These are phyloP conservation scores for Trachelus iudaicus DNA, from an alignment of 2,888 invertebrate species.

Conservation along the genomic window DNA sequence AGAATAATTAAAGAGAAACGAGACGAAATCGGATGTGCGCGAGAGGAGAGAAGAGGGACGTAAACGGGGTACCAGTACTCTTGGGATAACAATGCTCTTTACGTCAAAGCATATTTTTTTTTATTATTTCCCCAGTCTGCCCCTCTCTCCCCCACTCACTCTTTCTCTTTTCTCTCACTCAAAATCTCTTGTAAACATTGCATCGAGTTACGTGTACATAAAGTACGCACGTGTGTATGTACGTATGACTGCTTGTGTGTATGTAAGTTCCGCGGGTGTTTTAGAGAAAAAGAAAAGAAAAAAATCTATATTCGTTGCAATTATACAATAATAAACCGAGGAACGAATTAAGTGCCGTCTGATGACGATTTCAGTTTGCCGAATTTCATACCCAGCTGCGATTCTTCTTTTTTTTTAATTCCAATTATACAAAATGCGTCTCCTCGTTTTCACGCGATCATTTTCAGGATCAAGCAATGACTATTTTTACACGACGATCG, in stretches of 20 bases:
- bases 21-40: neutral
- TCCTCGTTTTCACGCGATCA: too few species aligned
- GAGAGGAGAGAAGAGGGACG: neutral
- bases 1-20: neutral
- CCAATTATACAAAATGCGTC: neutral
- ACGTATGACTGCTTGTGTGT: neutral
- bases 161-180: neutral
- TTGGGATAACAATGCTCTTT: neutral
- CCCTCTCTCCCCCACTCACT: neutral
- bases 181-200: neutral
- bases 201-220: constrained; percentile 2
- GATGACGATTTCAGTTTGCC: constrained; percentile 39
- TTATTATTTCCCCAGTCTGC: neutral
- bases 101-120: neutral
- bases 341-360: constrained; percentile 44
- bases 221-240: neutral
- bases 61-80: neutral
- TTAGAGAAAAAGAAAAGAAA: neutral
- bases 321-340: constrained; percentile 28
- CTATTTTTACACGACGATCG: neutral
- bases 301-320: constrained; percentile 25
- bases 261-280: neutral
- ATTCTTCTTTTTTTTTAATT: constrained; percentile 34
- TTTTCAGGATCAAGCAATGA: neutral
- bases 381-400: constrained; percentile 45